Conservation (phyloP, 64 coral and sea anemone genomes). For the Catalaphyllia jardinei region DNA sequence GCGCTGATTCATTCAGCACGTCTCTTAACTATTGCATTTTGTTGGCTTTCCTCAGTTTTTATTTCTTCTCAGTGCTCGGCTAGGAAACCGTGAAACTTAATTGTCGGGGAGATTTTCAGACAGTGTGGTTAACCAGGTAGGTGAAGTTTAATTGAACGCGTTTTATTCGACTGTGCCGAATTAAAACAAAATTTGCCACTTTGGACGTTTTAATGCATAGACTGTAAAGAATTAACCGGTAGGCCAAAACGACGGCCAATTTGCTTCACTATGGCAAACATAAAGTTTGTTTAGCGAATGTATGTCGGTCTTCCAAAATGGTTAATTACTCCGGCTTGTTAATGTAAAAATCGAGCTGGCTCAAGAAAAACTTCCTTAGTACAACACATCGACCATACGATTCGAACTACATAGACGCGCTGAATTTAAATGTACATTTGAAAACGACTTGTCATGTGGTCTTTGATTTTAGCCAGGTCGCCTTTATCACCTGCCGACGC, state of each 20-base stretch:
- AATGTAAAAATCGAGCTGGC: neutral
- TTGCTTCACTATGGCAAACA: conserved; percentile 12
- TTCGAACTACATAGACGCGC: too few relatives aligned
- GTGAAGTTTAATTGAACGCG: neutral
- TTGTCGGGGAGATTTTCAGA: neutral
- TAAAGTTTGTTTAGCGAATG: conserved; percentile 43
- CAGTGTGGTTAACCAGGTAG: neutral
- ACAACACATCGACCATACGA: too few relatives aligned
- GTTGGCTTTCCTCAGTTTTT: neutral
- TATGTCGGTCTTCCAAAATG: neutral
- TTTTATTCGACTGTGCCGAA: conserved; percentile 3
- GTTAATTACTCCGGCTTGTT: conserved; percentile 11
- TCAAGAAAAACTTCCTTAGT: neutral
- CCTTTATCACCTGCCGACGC: neutral
- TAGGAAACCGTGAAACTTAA: neutral
- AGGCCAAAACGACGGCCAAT: conserved; percentile 2
- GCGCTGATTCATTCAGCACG: neutral
- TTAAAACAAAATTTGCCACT: neutral
- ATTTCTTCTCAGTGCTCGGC: neutral
- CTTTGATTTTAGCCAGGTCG: neutral
- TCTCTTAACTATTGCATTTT: neutral
- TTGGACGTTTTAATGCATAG: neutral
- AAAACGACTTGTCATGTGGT: neutral
- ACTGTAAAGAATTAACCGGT: neutral
- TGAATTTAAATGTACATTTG: too few relatives aligned